phyloP scores from a whole-genome alignment of 2,113 vertebrate genomes.

The Martes martes region DNA sequence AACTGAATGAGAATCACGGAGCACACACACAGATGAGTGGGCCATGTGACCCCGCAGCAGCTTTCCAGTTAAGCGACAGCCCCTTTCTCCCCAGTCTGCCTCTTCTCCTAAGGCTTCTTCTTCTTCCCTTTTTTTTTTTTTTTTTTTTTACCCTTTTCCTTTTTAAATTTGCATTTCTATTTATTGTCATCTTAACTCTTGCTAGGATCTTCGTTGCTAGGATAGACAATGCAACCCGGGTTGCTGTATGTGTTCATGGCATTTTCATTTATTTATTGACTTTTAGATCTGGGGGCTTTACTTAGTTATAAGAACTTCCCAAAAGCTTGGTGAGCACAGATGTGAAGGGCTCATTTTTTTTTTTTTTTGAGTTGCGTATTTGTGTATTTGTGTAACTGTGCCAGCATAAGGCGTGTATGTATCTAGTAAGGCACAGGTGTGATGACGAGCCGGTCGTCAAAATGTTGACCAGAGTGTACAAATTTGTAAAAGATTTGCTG shows the following conservation, averaged over 20 bases:
- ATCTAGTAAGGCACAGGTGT: rapidly evolving
- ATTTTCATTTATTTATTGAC: background rate
- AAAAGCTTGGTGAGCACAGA: background rate
- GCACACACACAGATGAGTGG: constrained; percentile 76
- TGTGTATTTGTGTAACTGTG: background rate
- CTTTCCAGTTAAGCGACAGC: constrained; percentile 68
- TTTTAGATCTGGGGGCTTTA: background rate
- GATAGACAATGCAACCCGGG: background rate
- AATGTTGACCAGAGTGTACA: background rate
- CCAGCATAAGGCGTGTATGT: background rate
- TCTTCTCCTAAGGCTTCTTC: background rate
- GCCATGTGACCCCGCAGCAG: constrained; percentile 54
- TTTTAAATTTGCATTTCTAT: constrained; percentile 57
- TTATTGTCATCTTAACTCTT: constrained; percentile 51
- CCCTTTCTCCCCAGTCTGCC: constrained; percentile 49
- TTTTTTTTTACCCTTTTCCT: background rate
- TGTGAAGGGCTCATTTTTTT: background rate
- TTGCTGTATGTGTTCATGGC: background rate
- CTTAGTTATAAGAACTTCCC: constrained; percentile 16
- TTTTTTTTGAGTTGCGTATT: background rate
- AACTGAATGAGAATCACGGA: constrained; percentile 79
- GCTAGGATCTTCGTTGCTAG: background rate
- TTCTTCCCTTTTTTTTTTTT: background rate
- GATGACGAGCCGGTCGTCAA: background rate
- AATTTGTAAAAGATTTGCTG: background rate